These are phyloP conservation scores for Eurystomus gularis DNA, from an alignment of 2,113 vertebrate genomes.

Conservation along the genomic window DNA sequence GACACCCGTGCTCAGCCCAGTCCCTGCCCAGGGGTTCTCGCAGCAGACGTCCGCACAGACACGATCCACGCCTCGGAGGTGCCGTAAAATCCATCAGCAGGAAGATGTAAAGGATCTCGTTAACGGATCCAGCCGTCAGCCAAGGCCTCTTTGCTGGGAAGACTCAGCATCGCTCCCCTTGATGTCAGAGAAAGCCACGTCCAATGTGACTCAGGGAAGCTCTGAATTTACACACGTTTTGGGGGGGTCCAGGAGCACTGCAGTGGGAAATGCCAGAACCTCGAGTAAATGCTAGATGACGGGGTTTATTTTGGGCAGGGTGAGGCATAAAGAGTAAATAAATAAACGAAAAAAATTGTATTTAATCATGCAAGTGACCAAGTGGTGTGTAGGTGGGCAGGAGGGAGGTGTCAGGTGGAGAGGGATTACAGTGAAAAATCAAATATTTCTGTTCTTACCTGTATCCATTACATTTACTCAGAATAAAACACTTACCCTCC, in stretches of 20 bases:
- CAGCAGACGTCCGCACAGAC: fast-evolving
- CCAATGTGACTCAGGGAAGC: neutral
- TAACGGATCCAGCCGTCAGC: neutral
- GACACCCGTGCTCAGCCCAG: neutral
- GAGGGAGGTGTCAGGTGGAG: neutral
- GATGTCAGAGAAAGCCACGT: neutral
- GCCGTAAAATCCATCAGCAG: neutral
- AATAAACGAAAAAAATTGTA: neutral
- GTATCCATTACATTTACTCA: neutral
- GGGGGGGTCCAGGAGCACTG: neutral
- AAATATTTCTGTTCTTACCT: neutral
- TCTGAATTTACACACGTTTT: neutral
- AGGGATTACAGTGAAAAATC: neutral
- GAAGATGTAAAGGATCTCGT: neutral
- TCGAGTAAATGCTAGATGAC: neutral
- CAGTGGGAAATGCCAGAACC: neutral
- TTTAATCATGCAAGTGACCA: neutral
- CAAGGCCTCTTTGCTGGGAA: neutral
- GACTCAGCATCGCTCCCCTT: neutral
- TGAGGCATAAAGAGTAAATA: neutral
- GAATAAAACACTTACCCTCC: neutral
- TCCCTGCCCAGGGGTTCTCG: fast-evolving
- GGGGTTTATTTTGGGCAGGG: neutral
- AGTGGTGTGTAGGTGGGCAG: fast-evolving
- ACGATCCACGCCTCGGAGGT: fast-evolving